phyloP scores from a whole-genome alignment of 2,797 vertebrate genomes.

The Rhincodon typus region DNA sequence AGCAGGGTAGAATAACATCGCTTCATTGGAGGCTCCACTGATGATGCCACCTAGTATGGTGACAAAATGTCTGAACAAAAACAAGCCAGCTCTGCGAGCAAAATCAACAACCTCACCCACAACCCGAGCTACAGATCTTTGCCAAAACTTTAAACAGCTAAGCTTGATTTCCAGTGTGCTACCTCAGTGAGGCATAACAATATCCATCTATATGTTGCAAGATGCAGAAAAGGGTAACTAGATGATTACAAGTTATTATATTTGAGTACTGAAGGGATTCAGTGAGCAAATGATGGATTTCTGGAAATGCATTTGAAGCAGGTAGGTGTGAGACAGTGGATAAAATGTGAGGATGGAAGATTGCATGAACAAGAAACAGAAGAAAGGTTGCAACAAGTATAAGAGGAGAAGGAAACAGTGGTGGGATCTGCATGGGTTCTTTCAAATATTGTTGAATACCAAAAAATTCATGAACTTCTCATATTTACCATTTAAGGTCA shows the following conservation, averaged over 20 bases:
- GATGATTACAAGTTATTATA: not conserved
- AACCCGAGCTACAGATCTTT: no score
- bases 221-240: not conserved
- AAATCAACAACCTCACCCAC: no score
- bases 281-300: not conserved
- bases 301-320: not conserved
- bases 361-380: not conserved
- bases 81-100: no score
- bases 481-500: not conserved
- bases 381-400: not conserved
- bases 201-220: no score
- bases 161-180: no score
- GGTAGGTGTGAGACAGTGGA: not conserved
- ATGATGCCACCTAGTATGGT: no score
- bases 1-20: no score
- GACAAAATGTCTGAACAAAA: no score
- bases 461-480: not conserved
- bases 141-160: no score
- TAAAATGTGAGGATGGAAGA: not conserved
- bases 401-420: not conserved
- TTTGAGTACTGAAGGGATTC: not conserved
- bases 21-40: no score
- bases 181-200: no score
- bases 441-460: not conserved
- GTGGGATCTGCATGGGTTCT: not conserved